Evolutionary conservation across 2,797 vertebrate genomes (phyloP), one percentile per base, ranked within the genome.

Genomic region (Danio jaintianensis): DNA sequence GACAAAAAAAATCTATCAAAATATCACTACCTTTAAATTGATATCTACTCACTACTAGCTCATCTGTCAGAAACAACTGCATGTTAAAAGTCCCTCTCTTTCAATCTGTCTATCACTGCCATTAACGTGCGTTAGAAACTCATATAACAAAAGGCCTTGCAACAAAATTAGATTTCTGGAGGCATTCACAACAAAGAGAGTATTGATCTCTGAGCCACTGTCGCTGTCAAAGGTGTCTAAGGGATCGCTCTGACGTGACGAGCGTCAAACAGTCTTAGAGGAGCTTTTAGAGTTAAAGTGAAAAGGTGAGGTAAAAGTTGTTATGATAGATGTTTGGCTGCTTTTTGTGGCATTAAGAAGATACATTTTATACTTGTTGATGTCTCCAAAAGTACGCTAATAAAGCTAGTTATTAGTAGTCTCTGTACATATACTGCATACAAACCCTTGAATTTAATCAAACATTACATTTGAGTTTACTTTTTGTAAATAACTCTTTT

Each of bases 151-250:
- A 70, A 20, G 36, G 64, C 13, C 4, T 40, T 75, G 85, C 78
- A 58, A 76, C 62, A 75, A 87, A 69, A 69, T 76, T 84, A 73
- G 84, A 87, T 85, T 84, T 86, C 2, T 53, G 84, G 80, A 61
- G 47, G 66, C 77, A 78, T 81, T 86, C 22, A 53, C 67, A 53
- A 67, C 36, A 69, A 53, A 79, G 77, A 38, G 45, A 63, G 18
- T 84, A 88, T 89, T 82, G 90, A 92, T 91, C 90, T 86, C 81
- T 82, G 73, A 81, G 87, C 38, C 78, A 72, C 83, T 78, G 82
- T 83, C 88, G 73, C 69, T 29, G 84, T 79, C 62, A 66, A 85
- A 83, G 59, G 48, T 52, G 80, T 82, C 75, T 88, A 88, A 88
- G 76, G 80, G 75, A 83, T 87, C 72, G 83, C 43, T 75, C 16